These are phyloP conservation scores for Ptychodera flava DNA, from an alignment of 35 echinoderm and acorn worm genomes.

Conservation along the genomic window DNA sequence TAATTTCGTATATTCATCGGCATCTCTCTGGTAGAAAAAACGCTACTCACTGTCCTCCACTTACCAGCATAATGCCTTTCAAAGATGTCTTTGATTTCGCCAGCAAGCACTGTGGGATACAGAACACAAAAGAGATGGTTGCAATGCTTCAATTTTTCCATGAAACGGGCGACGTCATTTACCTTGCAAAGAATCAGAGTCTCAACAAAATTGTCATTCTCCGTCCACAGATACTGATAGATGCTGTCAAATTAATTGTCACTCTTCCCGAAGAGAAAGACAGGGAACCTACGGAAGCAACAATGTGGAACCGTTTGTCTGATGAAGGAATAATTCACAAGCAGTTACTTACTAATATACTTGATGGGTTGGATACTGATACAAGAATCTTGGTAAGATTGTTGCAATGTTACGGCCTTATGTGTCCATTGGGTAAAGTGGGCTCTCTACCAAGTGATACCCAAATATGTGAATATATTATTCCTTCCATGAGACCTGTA, in stretches of 20 bases:
- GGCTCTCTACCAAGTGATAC: not conserved
- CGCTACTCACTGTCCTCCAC: not conserved
- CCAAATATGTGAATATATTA: not conserved
- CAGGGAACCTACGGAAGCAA: slow-evolving; percentile 9
- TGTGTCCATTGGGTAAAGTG: not conserved
- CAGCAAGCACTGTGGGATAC: not conserved
- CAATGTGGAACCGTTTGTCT: slow-evolving; percentile 7
- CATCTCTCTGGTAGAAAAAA: not conserved
- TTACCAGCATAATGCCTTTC: not conserved
- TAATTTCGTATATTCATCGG: not conserved
- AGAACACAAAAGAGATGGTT: not conserved
- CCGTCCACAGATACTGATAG: slow-evolving; percentile 19
- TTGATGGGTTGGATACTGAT: not conserved
- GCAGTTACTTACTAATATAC: slow-evolving; percentile 11
- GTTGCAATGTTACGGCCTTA: not conserved
- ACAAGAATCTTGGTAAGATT: not conserved
- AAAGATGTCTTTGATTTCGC: slow-evolving; percentile 15
- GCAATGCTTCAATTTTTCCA: slow-evolving; percentile 17
- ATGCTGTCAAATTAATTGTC: slow-evolving; percentile 20
- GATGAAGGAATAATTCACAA: slow-evolving; percentile 16
- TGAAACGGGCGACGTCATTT: slow-evolving; percentile 21
- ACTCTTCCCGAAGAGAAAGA: slow-evolving; percentile 4
- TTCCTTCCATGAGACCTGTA: not conserved
- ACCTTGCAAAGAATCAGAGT: slow-evolving; percentile 7
- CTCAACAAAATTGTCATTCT: slow-evolving; percentile 9